These are phyloP conservation scores for Aptenodytes forsteri DNA, from an alignment of 2,113 vertebrate genomes.

Conservation along the genomic window DNA sequence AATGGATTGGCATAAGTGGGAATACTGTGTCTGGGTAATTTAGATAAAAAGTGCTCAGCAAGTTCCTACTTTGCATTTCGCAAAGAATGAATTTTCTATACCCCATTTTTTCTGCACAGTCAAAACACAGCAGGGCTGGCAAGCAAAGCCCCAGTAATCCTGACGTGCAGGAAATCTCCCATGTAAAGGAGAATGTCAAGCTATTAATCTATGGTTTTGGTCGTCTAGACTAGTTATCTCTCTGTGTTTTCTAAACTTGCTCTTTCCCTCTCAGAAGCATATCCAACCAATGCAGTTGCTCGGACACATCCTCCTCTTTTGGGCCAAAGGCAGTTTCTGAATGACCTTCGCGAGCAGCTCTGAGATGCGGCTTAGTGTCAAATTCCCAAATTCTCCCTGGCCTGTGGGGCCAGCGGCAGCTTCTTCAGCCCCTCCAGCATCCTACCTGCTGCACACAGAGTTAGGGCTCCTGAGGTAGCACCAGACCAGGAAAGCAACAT, in stretches of 20 bases:
- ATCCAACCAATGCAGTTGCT: rapidly evolving
- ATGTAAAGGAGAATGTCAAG: background rate
- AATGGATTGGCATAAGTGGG: background rate
- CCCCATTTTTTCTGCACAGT: background rate
- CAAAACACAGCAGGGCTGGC: background rate
- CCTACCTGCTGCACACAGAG: background rate
- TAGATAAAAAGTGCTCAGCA: background rate
- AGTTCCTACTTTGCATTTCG: background rate
- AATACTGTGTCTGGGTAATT: background rate
- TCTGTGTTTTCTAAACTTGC: background rate
- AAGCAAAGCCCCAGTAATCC: background rate
- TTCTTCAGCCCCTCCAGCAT: background rate
- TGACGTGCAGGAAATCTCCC: background rate
- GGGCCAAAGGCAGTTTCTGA: background rate
- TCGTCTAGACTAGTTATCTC: background rate
- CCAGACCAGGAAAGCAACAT: background rate
- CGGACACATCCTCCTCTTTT: background rate
- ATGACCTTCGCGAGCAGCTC: background rate
- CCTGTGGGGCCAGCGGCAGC: rapidly evolving
- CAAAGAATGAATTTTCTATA: background rate
- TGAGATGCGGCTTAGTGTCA: background rate
- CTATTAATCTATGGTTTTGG: background rate
- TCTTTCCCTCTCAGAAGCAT: background rate
- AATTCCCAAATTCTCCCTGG: background rate
- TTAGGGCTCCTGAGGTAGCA: background rate